Evolutionary conservation across 92 coral and sea anemone genomes (phyloP).

Genomic region (Galaxea fascicularis): DNA sequence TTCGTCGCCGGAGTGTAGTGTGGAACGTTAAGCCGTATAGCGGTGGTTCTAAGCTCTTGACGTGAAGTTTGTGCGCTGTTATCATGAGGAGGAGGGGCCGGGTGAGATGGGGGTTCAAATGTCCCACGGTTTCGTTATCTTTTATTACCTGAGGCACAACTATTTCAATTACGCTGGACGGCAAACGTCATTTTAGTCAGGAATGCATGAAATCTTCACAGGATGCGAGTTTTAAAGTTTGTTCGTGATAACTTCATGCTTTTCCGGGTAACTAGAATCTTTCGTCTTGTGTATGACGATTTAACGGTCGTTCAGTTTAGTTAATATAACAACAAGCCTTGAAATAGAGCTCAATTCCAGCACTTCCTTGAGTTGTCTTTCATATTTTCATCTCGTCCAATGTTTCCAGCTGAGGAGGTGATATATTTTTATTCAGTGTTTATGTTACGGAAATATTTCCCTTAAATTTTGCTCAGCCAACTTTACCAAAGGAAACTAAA

Average conservation of each 20-base stretch:
- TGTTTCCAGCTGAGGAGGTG: neutral
- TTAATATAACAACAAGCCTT: neutral
- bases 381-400: neutral
- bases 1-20: neutral
- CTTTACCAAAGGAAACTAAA: too few relatives aligned
- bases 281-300: neutral
- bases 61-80: neutral
- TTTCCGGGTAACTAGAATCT: neutral
- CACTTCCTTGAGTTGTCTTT: neutral
- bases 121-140: conserved; percentile 31
- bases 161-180: conserved; percentile 44
- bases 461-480: neutral
- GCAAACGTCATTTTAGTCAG: conserved; percentile 28
- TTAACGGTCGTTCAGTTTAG: neutral
- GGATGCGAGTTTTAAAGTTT: conserved; percentile 18
- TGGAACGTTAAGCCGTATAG: neutral
- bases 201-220: conserved; percentile 22
- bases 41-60: conserved; percentile 11
- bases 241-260: neutral
- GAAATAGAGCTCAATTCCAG: neutral
- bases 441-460: neutral
- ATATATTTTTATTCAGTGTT: conserved; percentile 11
- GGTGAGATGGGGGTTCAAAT: conserved; percentile 29
- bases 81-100: conserved; percentile 32
- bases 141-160: conserved; percentile 21